Percentiles rank a stretch among this genome's conserved stretches.
Evolutionary conservation across 1,140 invertebrate species (phyloP).

Genomic region (Capitella teleta): DNA sequence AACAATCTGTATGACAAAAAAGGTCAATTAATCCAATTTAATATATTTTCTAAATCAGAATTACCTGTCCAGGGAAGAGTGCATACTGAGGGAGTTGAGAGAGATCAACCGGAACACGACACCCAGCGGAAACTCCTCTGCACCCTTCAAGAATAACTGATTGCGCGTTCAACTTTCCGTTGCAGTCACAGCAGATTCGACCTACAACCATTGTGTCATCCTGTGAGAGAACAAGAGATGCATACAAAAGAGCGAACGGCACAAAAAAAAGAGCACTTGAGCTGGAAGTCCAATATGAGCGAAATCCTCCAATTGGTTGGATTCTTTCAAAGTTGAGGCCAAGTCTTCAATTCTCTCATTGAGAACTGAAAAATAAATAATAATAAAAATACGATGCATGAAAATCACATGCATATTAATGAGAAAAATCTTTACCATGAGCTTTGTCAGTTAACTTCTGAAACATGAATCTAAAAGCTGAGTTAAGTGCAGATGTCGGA

Average conservation of each 20-base stretch:
- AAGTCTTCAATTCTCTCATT: slow-evolving; percentile 43
- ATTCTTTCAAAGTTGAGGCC: slow-evolving; percentile 22
- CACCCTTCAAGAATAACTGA: slow-evolving; percentile 60
- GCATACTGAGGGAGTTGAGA: slow-evolving; percentile 56
- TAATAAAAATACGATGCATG: too few relatives aligned
- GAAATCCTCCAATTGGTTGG: slow-evolving; percentile 26
- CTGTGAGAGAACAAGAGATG: not conserved
- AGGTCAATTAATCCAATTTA: not conserved
- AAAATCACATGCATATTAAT: not conserved
- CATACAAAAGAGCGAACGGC: not conserved
- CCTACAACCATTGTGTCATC: slow-evolving; percentile 45
- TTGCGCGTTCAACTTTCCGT: slow-evolving; percentile 56
- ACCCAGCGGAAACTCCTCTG: slow-evolving; percentile 37
- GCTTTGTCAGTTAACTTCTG: slow-evolving; percentile 46
- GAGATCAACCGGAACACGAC: slow-evolving; percentile 49
- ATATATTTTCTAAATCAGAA: not conserved
- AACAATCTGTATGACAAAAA: slow-evolving; percentile 45
- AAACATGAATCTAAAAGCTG: slow-evolving; percentile 48
- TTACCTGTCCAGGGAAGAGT: slow-evolving; percentile 68
- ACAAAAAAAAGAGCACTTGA: slow-evolving; percentile 18
- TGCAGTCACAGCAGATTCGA: slow-evolving; percentile 61
- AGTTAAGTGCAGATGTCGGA: not conserved
- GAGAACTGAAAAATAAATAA: slow-evolving; percentile 24
- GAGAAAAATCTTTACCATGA: slow-evolving; percentile 16
- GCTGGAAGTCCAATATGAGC: slow-evolving; percentile 23